Evolutionary conservation across 2,113 vertebrate species (phyloP).

Genomic region (Empidonax traillii): DNA sequence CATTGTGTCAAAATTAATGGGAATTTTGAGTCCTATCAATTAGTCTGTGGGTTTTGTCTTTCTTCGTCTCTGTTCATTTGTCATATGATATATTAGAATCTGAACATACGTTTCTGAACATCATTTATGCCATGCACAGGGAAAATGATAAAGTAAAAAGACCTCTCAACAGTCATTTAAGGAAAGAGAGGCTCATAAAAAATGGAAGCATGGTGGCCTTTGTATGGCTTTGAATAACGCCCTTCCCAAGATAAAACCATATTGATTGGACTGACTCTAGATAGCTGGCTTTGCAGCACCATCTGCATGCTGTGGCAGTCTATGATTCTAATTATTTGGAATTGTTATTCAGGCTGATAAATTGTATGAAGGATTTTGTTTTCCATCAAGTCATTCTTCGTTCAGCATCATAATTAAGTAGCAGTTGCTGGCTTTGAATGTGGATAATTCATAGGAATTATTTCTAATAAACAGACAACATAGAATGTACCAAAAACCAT

Average conservation of each 20-base stretch:
- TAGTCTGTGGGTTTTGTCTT: constrained; percentile 3
- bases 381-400: constrained; percentile 21
- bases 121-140: not conserved
- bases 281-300: not conserved
- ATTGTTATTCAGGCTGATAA: constrained; percentile 21
- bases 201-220: not conserved
- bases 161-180: not conserved
- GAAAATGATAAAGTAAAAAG: constrained; percentile 4
- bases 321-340: not conserved
- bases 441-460: constrained; percentile 27
- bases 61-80: not conserved
- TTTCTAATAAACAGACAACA: constrained; percentile 31
- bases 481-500: not conserved
- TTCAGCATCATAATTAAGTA: constrained; percentile 35
- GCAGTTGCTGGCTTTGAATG: not conserved
- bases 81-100: not conserved
- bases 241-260: constrained; percentile 7
- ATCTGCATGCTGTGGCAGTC: constrained; percentile 24
- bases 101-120: not conserved
- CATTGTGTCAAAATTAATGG: constrained; percentile 21
- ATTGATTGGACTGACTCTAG: constrained; percentile 2
- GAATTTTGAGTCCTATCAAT: not conserved
- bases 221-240: not conserved
- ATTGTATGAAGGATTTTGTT: constrained; percentile 25
- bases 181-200: not conserved